Evolutionary conservation across 1,140 invertebrate species (phyloP), one percentile per base, ranked within the genome.

Genomic region (Whitmania pigra): DNA sequence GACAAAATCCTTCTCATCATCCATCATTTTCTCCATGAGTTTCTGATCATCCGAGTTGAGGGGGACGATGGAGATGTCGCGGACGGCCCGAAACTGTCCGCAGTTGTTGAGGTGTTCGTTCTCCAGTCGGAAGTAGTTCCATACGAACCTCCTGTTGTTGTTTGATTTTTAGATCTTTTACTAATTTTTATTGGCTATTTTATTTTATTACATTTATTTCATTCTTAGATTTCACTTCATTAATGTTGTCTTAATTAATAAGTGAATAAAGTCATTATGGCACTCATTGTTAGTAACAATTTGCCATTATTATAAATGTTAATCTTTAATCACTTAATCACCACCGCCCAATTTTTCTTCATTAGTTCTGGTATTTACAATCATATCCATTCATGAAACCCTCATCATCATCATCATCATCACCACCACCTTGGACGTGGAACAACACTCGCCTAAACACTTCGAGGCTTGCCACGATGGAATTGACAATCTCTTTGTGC

Each of bases 61-160:
- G 60, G 96, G 96, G 15, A 93, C 94, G 29, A 99, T 93, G 0
- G 93, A 97, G 73, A 99, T 99, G 81, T 99, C 96, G 27, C 97
- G 83, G 0, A 99, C 96, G 5, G 96, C 96, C 79, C 96, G 86
- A 85, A 99, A 99, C 85, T 98, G 94, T 83, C 96, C 96, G 84
- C 95, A 99, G 84, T 99, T 99, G 83, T 99, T 99, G 9, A 99
- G 84, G 77, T 99, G 97, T 79, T 99, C 97, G 84, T 99, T 99
- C 84, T 99, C 97, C 75, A 99, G 81, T 0, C 97, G 94, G 85
- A 99, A 98, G 81, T 95, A 99, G 83, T 99, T 99, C 97, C 97
- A 99, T 53, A 99, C 88, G 84, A 99, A 99, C 72, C 95, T 86
- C 77, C 93, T 94, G 76, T 53, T 25, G 60, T 75, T 17, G 22